Conservation (phyloP, 2,888 invertebrate species). For the Callosobruchus maculatus region DNA sequence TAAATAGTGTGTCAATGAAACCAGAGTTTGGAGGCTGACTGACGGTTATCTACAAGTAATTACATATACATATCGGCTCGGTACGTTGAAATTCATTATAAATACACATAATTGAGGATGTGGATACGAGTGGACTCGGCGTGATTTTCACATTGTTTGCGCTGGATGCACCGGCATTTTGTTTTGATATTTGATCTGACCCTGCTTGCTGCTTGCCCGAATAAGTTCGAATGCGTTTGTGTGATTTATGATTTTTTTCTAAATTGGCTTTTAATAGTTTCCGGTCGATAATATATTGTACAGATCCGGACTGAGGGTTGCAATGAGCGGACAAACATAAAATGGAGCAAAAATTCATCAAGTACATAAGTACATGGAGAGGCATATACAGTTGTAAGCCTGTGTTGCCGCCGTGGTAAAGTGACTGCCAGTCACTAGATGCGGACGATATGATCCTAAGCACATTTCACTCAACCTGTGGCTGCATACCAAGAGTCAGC, state of each 20-base stretch:
- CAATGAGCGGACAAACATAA: too few relatives aligned
- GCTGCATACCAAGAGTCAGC: too few relatives aligned
- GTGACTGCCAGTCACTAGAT: too few relatives aligned
- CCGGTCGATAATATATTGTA: background rate
- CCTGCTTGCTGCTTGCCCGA: background rate
- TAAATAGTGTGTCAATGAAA: background rate
- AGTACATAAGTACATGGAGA: too few relatives aligned
- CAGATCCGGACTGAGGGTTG: too few relatives aligned
- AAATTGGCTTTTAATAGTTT: background rate
- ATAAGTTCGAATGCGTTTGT: background rate
- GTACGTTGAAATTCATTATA: background rate
- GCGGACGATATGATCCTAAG: too few relatives aligned
- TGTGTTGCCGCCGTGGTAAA: too few relatives aligned
- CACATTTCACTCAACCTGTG: too few relatives aligned
- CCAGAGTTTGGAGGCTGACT: background rate
- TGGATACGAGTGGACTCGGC: background rate
- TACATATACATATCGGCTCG: background rate
- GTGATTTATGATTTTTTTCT: background rate
- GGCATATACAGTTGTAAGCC: too few relatives aligned
- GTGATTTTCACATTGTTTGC: background rate
- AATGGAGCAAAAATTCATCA: too few relatives aligned
- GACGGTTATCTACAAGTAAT: background rate
- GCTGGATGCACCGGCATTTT: background rate
- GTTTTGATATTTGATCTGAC: background rate
- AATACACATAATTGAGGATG: background rate